Conservation (phyloP, 2,797 vertebrate species). For the Muraenolepis orangiensis region DNA sequence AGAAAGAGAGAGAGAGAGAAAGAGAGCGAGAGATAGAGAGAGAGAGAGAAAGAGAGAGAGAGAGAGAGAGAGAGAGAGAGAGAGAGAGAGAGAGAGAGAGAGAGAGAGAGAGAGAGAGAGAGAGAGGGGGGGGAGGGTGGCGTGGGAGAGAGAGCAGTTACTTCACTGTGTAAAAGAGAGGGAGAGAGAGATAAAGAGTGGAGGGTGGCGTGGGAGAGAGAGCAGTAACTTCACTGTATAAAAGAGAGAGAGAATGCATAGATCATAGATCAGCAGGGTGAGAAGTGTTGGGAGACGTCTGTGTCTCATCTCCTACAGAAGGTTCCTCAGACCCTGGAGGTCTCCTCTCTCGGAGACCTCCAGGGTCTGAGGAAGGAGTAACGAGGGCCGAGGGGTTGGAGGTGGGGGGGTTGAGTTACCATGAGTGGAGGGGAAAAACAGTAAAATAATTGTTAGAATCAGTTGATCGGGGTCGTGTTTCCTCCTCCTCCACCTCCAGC, state of each 20-base stretch:
- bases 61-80: neutral
- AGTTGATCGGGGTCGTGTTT: conserved; percentile 58
- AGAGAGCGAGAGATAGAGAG: no score
- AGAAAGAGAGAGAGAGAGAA: no score
- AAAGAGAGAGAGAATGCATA: neutral
- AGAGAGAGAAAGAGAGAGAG: neutral
- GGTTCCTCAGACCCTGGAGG: neutral
- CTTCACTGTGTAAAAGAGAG: neutral
- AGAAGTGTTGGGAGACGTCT: neutral
- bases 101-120: neutral
- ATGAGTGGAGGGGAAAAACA: conserved; percentile 20
- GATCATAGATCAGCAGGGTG: neutral
- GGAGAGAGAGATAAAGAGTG: neutral
- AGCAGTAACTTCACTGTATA: no score
- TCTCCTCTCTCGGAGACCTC: no score
- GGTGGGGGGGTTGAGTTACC: no score
- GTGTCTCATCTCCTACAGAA: neutral
- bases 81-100: neutral
- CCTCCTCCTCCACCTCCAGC: conserved; percentile 38
- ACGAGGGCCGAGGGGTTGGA: no score
- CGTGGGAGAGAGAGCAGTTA: neutral
- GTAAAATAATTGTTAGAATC: conserved; percentile 60
- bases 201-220: no score
- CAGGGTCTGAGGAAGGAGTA: no score
- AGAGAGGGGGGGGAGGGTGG: no score